A percentile compares a stretch with the other conserved stretches of the same genome.
Conservation (phyloP, 2,888 invertebrate genomes). For the Anaspis maculata region DNA sequence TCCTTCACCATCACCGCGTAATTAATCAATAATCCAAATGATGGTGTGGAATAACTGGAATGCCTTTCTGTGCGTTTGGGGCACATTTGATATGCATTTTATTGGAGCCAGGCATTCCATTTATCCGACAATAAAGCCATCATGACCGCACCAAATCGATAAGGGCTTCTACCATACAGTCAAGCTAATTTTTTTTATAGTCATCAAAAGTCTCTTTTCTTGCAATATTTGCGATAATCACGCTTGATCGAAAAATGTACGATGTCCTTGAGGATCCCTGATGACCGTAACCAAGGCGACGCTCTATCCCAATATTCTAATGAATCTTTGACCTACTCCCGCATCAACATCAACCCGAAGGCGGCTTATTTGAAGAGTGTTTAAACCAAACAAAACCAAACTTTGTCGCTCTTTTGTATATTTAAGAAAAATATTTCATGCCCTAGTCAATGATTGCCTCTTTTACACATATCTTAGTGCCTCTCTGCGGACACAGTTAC, state of each 20-base stretch:
- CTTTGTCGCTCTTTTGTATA: too few species aligned
- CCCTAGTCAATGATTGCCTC: slow-evolving; percentile 15
- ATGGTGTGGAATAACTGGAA: background rate
- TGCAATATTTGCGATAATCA: background rate
- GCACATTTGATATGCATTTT: background rate
- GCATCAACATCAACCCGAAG: too few species aligned
- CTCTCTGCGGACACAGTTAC: slow-evolving; percentile 1
- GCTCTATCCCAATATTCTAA: too few species aligned
- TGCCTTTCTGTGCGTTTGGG: background rate
- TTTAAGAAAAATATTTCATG: too few species aligned
- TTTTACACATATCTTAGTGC: background rate
- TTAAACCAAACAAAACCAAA: too few species aligned
- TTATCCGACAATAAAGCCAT: background rate
- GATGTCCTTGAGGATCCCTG: too few species aligned
- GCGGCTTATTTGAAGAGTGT: too few species aligned
- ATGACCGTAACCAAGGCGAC: too few species aligned
- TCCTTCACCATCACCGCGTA: too few species aligned
- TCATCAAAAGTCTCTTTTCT: background rate
- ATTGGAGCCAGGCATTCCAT: background rate
- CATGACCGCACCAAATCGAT: background rate
- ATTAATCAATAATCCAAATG: background rate
- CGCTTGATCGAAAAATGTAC: too few species aligned
- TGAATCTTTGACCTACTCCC: too few species aligned
- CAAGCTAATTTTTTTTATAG: background rate
- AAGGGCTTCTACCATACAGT: too few species aligned